Conservation (phyloP, 2,797 vertebrate genomes). For the Sardinella longiceps region DNA sequence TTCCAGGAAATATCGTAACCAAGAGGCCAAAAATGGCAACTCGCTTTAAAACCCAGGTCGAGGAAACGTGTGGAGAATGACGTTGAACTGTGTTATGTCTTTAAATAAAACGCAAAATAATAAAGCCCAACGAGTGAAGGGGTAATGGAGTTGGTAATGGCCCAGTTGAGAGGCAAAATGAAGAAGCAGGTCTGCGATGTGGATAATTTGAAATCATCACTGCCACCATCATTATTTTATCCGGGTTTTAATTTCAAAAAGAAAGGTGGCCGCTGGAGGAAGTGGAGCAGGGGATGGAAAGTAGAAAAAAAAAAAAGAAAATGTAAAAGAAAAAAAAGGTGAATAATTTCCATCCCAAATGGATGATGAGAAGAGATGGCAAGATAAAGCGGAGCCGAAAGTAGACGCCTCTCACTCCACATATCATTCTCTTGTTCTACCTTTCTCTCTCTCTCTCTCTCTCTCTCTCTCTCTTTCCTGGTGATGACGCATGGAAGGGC, state of each 20-base stretch:
- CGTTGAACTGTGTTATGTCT: background rate
- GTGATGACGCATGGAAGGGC: background rate
- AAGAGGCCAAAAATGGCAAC: background rate
- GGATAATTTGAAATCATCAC: conserved; percentile 54
- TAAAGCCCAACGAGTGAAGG: conserved; percentile 25
- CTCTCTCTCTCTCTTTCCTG: conserved; percentile 1
- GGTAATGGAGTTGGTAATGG: conserved; percentile 47
- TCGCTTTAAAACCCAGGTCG: background rate
- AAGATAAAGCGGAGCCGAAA: background rate
- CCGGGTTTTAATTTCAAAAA: conserved; percentile 37
- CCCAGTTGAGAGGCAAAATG: conserved; percentile 53
- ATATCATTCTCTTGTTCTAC: background rate
- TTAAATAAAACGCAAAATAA: conserved; percentile 42
- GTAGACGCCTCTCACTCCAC: background rate
- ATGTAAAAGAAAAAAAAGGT: conserved; percentile 34
- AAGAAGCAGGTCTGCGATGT: background rate
- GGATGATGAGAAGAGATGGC: background rate
- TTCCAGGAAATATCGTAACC: background rate
- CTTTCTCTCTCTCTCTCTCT: conserved; percentile 14
- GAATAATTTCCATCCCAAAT: conserved; percentile 30
- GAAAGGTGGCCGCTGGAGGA: background rate
- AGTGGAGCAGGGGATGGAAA: background rate
- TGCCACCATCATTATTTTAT: conserved; percentile 39
- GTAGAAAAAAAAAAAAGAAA: conserved; percentile 36
- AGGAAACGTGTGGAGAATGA: background rate